phyloP scores from a whole-genome alignment of 2,113 vertebrate genomes.

The Pollachius pollachius region DNA sequence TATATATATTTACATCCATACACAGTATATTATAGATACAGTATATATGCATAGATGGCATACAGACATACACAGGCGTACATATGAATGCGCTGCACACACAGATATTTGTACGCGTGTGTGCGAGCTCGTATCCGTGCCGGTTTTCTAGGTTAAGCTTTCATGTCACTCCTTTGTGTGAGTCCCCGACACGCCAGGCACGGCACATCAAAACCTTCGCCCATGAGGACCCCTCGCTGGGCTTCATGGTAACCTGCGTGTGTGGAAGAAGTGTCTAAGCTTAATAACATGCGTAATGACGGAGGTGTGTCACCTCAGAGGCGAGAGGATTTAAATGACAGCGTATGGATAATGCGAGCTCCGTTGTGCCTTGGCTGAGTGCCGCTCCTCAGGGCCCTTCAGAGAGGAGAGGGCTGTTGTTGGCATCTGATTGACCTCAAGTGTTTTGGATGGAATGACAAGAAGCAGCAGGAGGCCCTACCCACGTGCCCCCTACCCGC shows the following conservation, averaged over 20 bases:
- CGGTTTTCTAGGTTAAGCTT: neutral
- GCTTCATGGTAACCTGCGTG: no score
- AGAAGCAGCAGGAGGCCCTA: slow-evolving; percentile 10
- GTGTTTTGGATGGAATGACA: slow-evolving; percentile 44
- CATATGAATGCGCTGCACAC: neutral
- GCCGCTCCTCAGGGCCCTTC: no score
- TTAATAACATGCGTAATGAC: neutral
- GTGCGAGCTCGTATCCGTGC: neutral
- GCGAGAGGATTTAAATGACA: no score
- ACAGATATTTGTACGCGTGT: neutral
- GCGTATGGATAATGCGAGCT: no score
- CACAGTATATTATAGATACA: no score
- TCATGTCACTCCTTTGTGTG: no score
- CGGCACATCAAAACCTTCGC: no score
- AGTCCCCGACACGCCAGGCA: no score
- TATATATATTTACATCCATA: no score
- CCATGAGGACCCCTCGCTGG: no score
- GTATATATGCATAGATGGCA: neutral
- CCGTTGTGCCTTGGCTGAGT: no score
- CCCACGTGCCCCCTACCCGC: neutral
- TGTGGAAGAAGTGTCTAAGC: neutral
- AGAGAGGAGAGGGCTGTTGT: slow-evolving; percentile 1
- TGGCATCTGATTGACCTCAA: slow-evolving; percentile 30
- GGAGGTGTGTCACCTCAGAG: no score
- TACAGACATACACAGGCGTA: neutral